phyloP scores from a whole-genome alignment of 2,888 invertebrate genomes.

The Pristionchus maxplancki region DNA sequence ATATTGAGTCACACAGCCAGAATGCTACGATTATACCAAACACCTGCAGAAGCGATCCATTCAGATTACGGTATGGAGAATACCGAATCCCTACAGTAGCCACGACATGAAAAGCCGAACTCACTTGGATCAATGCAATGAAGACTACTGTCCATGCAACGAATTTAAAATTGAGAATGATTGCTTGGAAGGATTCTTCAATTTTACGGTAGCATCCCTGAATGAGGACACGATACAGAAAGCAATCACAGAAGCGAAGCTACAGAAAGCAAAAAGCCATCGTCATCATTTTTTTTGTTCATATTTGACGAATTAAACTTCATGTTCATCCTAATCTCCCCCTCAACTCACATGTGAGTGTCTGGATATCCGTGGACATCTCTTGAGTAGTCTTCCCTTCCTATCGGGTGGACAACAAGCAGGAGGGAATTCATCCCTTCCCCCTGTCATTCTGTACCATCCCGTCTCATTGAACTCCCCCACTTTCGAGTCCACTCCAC shows the following conservation, averaged over 20 bases:
- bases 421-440: conserved; percentile 72
- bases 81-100: background rate
- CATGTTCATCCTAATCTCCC: too few relatives aligned
- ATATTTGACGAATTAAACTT: too few relatives aligned
- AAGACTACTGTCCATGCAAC: conserved; percentile 76
- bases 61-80: background rate
- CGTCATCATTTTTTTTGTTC: too few relatives aligned
- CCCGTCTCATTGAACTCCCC: conserved; percentile 74
- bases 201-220: conserved; percentile 76
- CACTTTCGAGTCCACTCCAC: conserved; percentile 75
- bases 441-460: conserved; percentile 71
- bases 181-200: conserved; percentile 72
- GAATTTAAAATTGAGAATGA: conserved; percentile 75
- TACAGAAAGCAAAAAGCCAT: background rate
- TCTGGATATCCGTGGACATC: conserved; percentile 71
- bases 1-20: conserved; percentile 76
- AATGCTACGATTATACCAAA: conserved; percentile 77
- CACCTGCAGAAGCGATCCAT: conserved; percentile 58
- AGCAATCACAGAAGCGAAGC: conserved; percentile 25
- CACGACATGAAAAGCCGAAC: conserved; percentile 27
- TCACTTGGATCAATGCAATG: conserved; percentile 74
- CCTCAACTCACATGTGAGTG: conserved; percentile 71
- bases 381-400: conserved; percentile 66
- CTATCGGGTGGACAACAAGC: conserved; percentile 74
- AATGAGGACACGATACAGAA: background rate